Evolutionary conservation across 2,888 invertebrate genomes (phyloP).

Genomic region (Glyphotaelius pellucidus): DNA sequence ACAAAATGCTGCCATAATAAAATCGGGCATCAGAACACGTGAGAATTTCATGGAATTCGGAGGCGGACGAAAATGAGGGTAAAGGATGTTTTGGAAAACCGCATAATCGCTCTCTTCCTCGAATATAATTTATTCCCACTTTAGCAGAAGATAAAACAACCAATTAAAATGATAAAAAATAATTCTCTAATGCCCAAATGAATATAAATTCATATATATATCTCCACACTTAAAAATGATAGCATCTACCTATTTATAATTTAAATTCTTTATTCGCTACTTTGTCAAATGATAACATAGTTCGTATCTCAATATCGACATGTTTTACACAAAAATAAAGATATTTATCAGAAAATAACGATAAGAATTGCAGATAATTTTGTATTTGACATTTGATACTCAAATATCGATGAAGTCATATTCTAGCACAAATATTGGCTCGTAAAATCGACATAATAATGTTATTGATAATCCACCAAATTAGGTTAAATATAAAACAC

Average conservation of each 20-base stretch:
- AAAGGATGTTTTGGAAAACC: not conserved
- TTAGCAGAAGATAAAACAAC: not conserved
- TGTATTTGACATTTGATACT: constrained; percentile 19
- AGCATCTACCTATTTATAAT: not conserved
- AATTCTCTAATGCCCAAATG: not conserved
- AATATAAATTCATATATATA: no score
- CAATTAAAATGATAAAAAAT: not conserved
- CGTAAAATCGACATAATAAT: not conserved
- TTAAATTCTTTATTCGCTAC: constrained; percentile 14
- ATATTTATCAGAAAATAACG: constrained; percentile 15
- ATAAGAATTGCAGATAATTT: constrained; percentile 40
- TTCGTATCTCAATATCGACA: constrained; percentile 15
- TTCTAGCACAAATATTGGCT: constrained; percentile 14
- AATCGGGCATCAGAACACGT: not conserved
- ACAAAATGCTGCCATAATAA: no score
- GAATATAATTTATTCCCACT: not conserved
- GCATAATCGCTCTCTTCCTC: not conserved
- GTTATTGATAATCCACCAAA: not conserved
- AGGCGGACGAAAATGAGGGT: not conserved
- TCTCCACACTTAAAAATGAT: not conserved
- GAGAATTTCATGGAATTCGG: not conserved
- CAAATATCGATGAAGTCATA: constrained; percentile 35
- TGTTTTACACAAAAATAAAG: constrained; percentile 20
- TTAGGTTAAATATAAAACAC: not conserved
- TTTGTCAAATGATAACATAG: not conserved